Conservation (phyloP, 1,140 invertebrate species). For the Philopotamus ludificatus region DNA sequence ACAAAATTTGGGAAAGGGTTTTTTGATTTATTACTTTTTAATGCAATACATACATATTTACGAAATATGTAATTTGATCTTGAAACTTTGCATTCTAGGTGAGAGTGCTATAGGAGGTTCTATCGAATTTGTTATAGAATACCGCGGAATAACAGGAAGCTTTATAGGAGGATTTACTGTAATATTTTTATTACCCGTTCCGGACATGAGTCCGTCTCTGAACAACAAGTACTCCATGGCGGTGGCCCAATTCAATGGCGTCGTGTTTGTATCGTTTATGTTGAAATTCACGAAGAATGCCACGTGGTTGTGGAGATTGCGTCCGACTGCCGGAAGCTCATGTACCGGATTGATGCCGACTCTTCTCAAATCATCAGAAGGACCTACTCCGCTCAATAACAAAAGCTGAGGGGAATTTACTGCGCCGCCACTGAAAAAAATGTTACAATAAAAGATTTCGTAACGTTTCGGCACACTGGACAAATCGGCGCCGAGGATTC, state of each 20-base stretch:
- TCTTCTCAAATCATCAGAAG: constrained; percentile 64
- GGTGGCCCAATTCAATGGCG: constrained; percentile 81
- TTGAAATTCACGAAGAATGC: constrained; percentile 74
- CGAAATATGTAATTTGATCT: no score
- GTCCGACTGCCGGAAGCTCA: constrained; percentile 79
- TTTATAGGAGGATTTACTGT: not conserved
- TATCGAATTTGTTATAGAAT: no score
- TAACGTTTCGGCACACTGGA: no score
- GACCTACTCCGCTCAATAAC: constrained; percentile 79
- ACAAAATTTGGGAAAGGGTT: no score
- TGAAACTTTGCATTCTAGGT: no score
- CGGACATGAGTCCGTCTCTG: constrained; percentile 81
- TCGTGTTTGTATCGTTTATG: constrained; percentile 79
- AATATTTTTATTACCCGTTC: constrained; percentile 61
- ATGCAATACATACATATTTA: no score
- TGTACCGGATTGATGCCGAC: constrained; percentile 67
- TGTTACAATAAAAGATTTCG: no score
- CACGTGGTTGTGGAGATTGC: constrained; percentile 87
- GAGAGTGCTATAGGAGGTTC: no score
- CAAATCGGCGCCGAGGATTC: no score
- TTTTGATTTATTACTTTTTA: no score
- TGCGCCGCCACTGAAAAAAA: constrained; percentile 59
- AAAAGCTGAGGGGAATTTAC: constrained; percentile 83
- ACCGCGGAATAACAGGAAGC: not conserved
- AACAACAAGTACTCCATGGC: constrained; percentile 84